Evolutionary conservation across 2,113 vertebrate species (phyloP).

Genomic region (Pachypanchax playfairii): DNA sequence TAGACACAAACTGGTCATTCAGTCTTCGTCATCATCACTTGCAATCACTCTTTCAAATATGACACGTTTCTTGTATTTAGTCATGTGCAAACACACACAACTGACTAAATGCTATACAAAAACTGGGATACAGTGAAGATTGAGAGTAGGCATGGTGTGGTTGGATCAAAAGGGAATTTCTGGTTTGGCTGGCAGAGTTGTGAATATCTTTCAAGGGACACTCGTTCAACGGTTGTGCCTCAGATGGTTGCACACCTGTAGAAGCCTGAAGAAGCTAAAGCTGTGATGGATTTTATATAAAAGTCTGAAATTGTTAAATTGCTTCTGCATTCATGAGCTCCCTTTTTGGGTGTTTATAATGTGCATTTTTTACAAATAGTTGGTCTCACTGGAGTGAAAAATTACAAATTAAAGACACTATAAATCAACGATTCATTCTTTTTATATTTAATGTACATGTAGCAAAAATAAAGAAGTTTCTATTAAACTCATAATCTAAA

Average conservation of each 20-base stretch:
- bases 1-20: constrained; percentile 26
- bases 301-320: constrained; percentile 39
- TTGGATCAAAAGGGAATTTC: constrained; percentile 42
- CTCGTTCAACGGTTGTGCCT: constrained; percentile 71
- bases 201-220: constrained; percentile 55
- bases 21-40: not conserved
- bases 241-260: constrained; percentile 79
- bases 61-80: constrained; percentile 9
- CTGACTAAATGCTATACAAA: not conserved
- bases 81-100: not conserved
- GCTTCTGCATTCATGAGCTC: constrained; percentile 17
- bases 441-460: too few species aligned
- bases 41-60: not conserved
- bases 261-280: constrained; percentile 49
- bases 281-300: too few species aligned
- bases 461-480: too few species aligned
- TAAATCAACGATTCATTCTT: too few species aligned
- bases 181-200: constrained; percentile 48
- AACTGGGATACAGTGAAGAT: constrained; percentile 10
- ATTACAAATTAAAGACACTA: too few species aligned
- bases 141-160: constrained; percentile 8
- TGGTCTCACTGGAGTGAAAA: constrained; percentile 19
- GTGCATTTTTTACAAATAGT: constrained; percentile 29
- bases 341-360: constrained; percentile 30
- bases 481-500: too few species aligned